Base-by-base conservation (phyloP, 2,797 vertebrate genomes). In the Acipenser ruthenus region DNA sequence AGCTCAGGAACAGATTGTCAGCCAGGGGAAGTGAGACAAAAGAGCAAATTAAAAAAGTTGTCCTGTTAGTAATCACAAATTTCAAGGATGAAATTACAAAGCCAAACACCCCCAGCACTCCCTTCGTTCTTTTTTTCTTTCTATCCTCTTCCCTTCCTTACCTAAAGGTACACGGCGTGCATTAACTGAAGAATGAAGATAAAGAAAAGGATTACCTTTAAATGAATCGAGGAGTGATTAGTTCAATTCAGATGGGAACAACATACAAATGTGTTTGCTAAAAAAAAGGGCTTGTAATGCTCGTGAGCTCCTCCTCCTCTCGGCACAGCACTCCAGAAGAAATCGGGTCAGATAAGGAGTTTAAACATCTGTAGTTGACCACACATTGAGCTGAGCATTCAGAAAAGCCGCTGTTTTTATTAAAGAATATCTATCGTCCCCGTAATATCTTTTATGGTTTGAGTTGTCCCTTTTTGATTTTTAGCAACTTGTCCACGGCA, bases 41-140 rank as follows among this genome's bases (percentile, higher is more conserved):
- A 94, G 94, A 93, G 92, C 93, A 96, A 94, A 96, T 96, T 95
- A 94, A 97, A 95, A 97, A 95, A 97, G 93, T 97, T 96, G 94
- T 98, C 93, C 92, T 92, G 92, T 95, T 97, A 94, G 94, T 95
- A 97, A 98, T 97, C 94, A 95, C 92, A 85, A 95, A 95, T 95
- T 94, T 95, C 91, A 92, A 92, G 95, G 93, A 93, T 96, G 93
- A 94, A 95, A 98, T 96, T 94, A 94, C 92, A 93, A 92, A 94
- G 91, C 91, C 88, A 88, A 91, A 94, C 92, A 93, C 90, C 91
- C 90, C 88, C 87, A 80, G 84, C 78, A 84, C 83, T 80, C 78
- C 70, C 76, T 60, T 78, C 77, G 82, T 84, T 81, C 81, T 81
- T 67, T 83, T 74, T 72, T 77, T 81, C 82, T 81, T 67, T 83